These are phyloP conservation scores for Hippopotamyrus pictus DNA, from an alignment of 2,797 vertebrate species.

Conservation along the genomic window DNA sequence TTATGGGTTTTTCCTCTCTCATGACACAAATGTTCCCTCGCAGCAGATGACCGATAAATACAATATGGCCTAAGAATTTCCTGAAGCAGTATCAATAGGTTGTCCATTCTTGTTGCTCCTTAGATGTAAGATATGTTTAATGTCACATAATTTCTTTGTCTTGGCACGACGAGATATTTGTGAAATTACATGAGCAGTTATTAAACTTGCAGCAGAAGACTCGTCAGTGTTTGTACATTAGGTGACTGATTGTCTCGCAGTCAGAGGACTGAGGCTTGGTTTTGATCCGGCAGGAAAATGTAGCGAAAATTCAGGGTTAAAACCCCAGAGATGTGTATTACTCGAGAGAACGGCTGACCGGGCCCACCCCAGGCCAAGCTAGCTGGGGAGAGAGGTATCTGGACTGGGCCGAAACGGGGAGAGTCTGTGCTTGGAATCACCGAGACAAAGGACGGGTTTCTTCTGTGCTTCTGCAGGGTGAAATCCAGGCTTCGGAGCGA, in stretches of 20 bases:
- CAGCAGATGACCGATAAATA: not conserved
- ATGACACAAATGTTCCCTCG: constrained; percentile 4
- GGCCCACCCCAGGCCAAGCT: not conserved
- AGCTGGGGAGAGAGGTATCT: not conserved
- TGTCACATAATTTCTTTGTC: not conserved
- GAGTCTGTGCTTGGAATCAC: not conserved
- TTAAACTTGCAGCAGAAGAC: not conserved
- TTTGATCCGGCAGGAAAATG: not conserved
- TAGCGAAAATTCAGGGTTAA: not conserved
- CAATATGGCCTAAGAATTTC: not conserved
- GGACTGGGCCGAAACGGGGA: not conserved
- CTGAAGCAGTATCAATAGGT: constrained; percentile 6
- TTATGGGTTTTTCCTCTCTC: constrained; percentile 3
- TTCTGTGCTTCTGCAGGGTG: not conserved
- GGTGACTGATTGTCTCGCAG: not conserved
- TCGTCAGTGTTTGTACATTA: not conserved
- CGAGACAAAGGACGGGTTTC: not conserved
- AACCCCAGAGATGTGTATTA: not conserved
- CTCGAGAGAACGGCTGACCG: not conserved
- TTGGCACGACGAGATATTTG: not conserved
- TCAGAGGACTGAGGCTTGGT: not conserved
- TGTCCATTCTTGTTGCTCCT: not conserved
- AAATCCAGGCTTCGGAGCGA: not conserved
- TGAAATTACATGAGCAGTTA: not conserved
- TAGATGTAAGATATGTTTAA: not conserved